A percentile compares a stretch with the other conserved stretches of the same genome.
phyloP scores from a whole-genome alignment of 2,113 vertebrate genomes.

The Columba janthina region DNA sequence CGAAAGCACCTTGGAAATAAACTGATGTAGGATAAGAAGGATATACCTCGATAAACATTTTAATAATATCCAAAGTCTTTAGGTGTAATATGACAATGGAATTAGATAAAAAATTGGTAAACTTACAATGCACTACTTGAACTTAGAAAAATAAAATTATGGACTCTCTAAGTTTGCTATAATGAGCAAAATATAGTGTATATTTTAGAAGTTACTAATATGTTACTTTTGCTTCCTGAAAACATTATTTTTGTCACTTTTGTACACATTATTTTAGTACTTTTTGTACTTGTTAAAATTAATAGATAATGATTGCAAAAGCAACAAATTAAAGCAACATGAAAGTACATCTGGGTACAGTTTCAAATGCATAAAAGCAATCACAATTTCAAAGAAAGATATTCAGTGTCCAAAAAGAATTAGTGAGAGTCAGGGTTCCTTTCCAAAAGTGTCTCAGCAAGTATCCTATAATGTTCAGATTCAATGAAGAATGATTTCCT shows the following conservation, averaged over 20 bases:
- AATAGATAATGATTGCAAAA: background rate
- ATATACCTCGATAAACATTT: background rate
- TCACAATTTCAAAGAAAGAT: background rate
- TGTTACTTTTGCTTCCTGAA: background rate
- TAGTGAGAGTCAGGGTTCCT: background rate
- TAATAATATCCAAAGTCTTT: background rate
- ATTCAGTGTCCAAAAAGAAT: background rate
- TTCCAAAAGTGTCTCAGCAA: background rate
- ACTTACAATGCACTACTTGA: background rate
- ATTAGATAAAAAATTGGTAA: background rate
- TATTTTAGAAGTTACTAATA: background rate
- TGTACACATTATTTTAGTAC: background rate
- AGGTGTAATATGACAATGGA: background rate
- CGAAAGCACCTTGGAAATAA: background rate
- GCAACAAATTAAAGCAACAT: background rate
- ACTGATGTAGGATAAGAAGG: background rate
- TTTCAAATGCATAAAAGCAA: background rate
- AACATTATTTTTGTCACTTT: background rate
- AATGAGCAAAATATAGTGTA: background rate
- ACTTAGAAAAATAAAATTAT: background rate
- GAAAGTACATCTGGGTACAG: background rate
- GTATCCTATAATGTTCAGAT: background rate
- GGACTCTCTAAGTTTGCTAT: background rate
- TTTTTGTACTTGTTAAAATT: background rate
- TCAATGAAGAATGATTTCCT: background rate